A percentile compares a stretch with the other conserved stretches of the same genome.
Conservation (phyloP, 1,140 invertebrate species). For the Dolichoris vasculosae region DNA sequence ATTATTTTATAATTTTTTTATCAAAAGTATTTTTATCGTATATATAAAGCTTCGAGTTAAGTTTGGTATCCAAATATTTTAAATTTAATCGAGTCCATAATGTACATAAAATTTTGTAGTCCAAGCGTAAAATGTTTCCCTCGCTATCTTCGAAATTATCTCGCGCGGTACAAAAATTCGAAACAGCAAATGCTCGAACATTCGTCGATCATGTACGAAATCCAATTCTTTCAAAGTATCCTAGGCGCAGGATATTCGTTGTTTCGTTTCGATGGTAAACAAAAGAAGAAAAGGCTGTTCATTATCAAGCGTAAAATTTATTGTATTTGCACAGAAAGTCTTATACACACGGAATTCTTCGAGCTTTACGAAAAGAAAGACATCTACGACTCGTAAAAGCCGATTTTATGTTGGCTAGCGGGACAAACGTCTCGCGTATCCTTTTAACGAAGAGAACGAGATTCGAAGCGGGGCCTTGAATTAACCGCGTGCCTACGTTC, state of each 20-base stretch:
- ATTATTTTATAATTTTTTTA: too few species aligned
- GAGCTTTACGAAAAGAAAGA: conserved; percentile 32
- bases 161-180: too few species aligned
- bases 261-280: neutral
- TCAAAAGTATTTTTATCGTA: too few species aligned
- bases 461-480: neutral
- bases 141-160: too few species aligned
- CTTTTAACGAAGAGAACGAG: neutral
- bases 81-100: too few species aligned
- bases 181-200: too few species aligned
- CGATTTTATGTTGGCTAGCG: conserved; percentile 43
- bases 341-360: neutral
- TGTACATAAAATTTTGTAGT: too few species aligned
- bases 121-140: too few species aligned
- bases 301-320: conserved; percentile 25
- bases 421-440: neutral
- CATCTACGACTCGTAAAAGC: conserved; percentile 39
- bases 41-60: too few species aligned
- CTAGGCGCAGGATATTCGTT: neutral
- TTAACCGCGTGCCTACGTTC: conserved; percentile 6
- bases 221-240: too few species aligned
- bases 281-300: neutral
- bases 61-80: too few species aligned
- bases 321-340: conserved; percentile 21
- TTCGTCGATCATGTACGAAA: too few species aligned